These are phyloP conservation scores for Florisuga fusca DNA, from an alignment of 2,797 vertebrate species.

Conservation along the genomic window DNA sequence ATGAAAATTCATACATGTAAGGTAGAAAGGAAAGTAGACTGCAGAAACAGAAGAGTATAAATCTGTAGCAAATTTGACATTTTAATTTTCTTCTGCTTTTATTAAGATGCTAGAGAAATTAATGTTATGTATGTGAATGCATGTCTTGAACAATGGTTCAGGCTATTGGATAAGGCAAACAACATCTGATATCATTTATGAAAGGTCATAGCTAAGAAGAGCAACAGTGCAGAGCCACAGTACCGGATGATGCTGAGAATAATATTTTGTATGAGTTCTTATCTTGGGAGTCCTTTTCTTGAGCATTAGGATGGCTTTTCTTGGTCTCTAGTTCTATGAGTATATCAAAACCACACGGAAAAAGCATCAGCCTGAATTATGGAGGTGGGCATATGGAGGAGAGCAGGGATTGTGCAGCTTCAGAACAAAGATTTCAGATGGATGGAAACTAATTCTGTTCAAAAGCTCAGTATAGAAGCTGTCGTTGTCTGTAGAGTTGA, in stretches of 20 bases:
- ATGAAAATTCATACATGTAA: slow-evolving; percentile 5
- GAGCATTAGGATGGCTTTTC: slow-evolving; percentile 2
- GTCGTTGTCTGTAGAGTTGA: slow-evolving; percentile 27
- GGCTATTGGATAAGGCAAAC: not conserved
- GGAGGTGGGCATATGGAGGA: not conserved
- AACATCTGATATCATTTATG: slow-evolving; percentile 45
- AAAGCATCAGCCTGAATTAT: slow-evolving; percentile 27
- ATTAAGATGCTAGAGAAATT: slow-evolving; percentile 32
- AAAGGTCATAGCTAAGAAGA: slow-evolving; percentile 19
- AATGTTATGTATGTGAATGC: slow-evolving; percentile 15
- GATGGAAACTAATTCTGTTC: slow-evolving; percentile 48
- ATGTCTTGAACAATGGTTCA: not conserved
- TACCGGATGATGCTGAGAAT: slow-evolving; percentile 28
- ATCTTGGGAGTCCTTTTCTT: slow-evolving; percentile 20
- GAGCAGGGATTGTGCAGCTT: slow-evolving; percentile 26
- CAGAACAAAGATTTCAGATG: slow-evolving; percentile 60
- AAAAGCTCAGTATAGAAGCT: slow-evolving; percentile 15
- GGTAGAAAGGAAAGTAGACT: not conserved
- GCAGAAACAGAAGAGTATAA: not conserved
- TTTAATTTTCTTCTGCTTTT: slow-evolving; percentile 26
- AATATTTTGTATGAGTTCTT: slow-evolving; percentile 35
- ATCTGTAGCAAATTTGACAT: slow-evolving; percentile 3
- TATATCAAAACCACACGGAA: slow-evolving; percentile 57
- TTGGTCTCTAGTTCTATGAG: not conserved
- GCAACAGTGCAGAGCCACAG: not conserved